phyloP scores from a whole-genome alignment of 2,797 vertebrate species.

The Tangara arthus region DNA sequence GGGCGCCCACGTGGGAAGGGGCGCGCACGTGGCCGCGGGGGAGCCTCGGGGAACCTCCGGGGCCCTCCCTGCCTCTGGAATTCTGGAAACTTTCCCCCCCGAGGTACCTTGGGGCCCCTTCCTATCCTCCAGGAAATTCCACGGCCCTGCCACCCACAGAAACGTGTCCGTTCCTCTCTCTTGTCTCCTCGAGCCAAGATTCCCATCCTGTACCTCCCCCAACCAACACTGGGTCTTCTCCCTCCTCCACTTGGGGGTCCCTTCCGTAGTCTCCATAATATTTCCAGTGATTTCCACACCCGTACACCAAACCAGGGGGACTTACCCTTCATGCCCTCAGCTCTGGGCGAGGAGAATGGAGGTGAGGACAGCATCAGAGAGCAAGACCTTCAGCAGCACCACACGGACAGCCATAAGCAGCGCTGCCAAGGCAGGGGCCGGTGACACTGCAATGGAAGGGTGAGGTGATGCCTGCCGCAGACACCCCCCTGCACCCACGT shows the following conservation, averaged over 20 bases:
- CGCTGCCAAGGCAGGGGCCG: neutral
- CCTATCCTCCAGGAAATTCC: rapidly evolving
- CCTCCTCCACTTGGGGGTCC: too few relatives aligned
- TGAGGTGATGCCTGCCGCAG: neutral
- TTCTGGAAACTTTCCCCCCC: neutral
- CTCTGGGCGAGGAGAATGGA: conserved; percentile 21
- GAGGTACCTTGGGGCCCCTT: neutral
- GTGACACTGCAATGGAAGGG: neutral
- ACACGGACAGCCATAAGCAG: conserved; percentile 36
- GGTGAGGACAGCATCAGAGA: conserved; percentile 67
- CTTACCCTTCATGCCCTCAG: neutral
- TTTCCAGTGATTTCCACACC: neutral
- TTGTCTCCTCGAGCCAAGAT: neutral
- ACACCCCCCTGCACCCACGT: rapidly evolving
- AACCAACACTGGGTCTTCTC: too few relatives aligned
- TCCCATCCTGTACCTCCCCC: too few relatives aligned
- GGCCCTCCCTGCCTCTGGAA: neutral
- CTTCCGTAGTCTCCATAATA: too few relatives aligned
- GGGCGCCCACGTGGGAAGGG: neutral
- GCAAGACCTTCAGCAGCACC: conserved; percentile 69
- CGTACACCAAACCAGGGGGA: rapidly evolving
- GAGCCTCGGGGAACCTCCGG: too few relatives aligned
- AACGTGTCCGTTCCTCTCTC: rapidly evolving
- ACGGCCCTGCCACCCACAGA: neutral
- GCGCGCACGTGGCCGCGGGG: neutral